Evolutionary conservation across 1,140 invertebrate genomes (phyloP).

Genomic region (Cyrtorhinus lividipennis): DNA sequence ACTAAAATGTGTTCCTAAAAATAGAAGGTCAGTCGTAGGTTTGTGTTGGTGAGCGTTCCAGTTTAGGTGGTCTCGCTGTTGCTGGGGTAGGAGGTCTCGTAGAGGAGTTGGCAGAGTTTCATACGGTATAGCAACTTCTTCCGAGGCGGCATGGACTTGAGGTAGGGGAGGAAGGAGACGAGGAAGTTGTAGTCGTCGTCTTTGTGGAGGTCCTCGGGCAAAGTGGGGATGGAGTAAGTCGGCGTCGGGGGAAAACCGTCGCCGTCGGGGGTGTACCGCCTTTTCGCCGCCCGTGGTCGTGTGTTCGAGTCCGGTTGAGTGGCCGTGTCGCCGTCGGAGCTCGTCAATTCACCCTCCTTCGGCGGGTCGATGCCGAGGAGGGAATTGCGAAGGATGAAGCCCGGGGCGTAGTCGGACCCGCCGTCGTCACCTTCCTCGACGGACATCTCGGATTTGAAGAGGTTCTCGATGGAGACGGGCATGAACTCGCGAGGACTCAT

Average conservation of each 20-base stretch:
- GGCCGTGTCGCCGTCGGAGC: constrained; percentile 1
- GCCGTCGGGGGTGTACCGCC: not conserved
- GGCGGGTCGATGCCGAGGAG: not conserved
- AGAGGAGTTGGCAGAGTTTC: constrained; percentile 16
- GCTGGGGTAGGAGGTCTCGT: not conserved
- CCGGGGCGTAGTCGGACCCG: constrained; percentile 4
- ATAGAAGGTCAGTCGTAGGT: too few relatives aligned
- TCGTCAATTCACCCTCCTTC: not conserved
- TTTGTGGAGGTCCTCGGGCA: constrained; percentile 1
- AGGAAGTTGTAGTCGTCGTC: constrained; percentile 19
- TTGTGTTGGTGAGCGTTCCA: too few relatives aligned
- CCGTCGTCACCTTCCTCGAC: constrained; percentile 5
- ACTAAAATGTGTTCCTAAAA: too few relatives aligned
- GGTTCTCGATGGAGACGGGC: not conserved
- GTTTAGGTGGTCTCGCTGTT: too few relatives aligned
- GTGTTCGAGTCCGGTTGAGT: constrained; percentile 9
- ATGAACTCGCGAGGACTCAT: constrained; percentile 5
- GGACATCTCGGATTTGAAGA: constrained; percentile 11
- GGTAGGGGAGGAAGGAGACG: constrained; percentile 12
- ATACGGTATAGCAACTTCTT: constrained; percentile 17
- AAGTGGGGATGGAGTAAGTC: not conserved
- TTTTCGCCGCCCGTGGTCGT: not conserved
- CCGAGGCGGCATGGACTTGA: constrained; percentile 13
- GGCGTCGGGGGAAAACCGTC: too few relatives aligned
- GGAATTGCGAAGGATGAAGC: not conserved